Percentiles rank a stretch among this genome's conserved stretches.
These are phyloP conservation scores for Labeo calbasu DNA, from an alignment of 2,797 vertebrate species.

Conservation along the genomic window DNA sequence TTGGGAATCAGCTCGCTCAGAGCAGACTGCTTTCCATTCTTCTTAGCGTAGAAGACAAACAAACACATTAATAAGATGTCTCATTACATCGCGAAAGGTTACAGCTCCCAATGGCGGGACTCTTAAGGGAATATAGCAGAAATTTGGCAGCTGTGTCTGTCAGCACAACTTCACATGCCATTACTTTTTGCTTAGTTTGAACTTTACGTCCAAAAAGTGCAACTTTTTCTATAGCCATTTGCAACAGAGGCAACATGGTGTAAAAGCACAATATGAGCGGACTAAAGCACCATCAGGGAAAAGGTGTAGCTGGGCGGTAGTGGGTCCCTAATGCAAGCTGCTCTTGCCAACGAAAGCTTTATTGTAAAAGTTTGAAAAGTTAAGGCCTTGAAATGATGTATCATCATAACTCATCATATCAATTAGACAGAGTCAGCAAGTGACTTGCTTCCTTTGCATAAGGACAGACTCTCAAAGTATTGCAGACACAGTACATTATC, in stretches of 20 bases:
- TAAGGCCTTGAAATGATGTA: conserved; percentile 36
- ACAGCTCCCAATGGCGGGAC: conserved; percentile 68
- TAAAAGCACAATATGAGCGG: conserved; percentile 36
- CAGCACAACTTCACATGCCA: conserved; percentile 84
- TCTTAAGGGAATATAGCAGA: conserved; percentile 68
- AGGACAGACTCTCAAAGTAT: conserved; percentile 15
- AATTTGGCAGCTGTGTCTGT: conserved; percentile 79
- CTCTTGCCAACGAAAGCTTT: conserved; percentile 43
- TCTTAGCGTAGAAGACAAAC: conserved; percentile 58
- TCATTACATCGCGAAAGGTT: conserved; percentile 67
- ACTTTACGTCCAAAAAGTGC: conserved; percentile 77
- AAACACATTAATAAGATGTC: conserved; percentile 75
- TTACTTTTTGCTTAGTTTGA: conserved; percentile 83
- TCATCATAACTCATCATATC: conserved; percentile 51
- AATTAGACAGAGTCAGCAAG: conserved; percentile 50
- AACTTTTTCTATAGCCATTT: conserved; percentile 64
- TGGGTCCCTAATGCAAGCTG: conserved; percentile 34
- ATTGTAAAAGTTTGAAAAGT: conserved; percentile 44
- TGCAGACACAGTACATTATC: conserved; percentile 39
- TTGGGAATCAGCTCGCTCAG: conserved; percentile 43
- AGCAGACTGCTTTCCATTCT: conserved; percentile 44
- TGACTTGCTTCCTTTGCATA: conserved; percentile 45
- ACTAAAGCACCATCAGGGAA: conserved; percentile 37
- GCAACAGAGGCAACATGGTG: conserved; percentile 42
- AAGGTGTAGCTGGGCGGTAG: conserved; percentile 28